A percentile compares a stretch with the other conserved stretches of the same genome.
Evolutionary conservation across 2,888 invertebrate genomes (phyloP).

Genomic region (Cephus pygmeus): DNA sequence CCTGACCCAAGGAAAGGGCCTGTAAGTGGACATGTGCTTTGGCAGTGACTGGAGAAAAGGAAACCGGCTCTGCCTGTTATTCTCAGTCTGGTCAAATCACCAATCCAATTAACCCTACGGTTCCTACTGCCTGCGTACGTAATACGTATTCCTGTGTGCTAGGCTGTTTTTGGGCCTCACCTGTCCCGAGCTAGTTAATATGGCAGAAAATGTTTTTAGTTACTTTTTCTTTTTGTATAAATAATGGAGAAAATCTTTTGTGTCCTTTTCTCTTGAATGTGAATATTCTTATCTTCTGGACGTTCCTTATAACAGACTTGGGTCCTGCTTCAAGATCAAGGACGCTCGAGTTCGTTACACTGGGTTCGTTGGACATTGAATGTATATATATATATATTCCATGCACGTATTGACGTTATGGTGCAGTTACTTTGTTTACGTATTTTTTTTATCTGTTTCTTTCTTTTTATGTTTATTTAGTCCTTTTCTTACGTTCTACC

Average conservation of each 20-base stretch:
- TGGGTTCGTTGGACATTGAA: background rate
- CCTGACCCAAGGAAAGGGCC: background rate
- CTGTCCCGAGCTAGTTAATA: background rate
- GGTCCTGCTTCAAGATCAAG: conserved; percentile 1
- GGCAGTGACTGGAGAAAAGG: background rate
- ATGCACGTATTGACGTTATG: background rate
- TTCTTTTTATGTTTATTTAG: background rate
- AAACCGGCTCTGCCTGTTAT: background rate
- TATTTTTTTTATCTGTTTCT: background rate
- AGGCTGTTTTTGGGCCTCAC: background rate
- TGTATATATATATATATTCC: background rate
- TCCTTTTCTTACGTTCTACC: background rate
- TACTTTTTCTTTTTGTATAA: no score
- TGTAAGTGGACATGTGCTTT: conserved; percentile 10
- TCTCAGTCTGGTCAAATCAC: conserved; percentile 30
- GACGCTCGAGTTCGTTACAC: conserved; percentile 5
- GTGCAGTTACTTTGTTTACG: background rate
- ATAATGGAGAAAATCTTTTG: no score
- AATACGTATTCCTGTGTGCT: background rate
- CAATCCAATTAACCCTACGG: conserved; percentile 39
- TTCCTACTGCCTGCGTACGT: background rate
- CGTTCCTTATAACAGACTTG: background rate
- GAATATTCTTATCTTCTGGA: no score
- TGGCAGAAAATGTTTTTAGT: no score
- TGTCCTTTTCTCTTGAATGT: no score